A percentile compares a stretch with the other conserved stretches of the same genome.
These are phyloP conservation scores for Laticauda colubrina DNA, from an alignment of 2,113 vertebrate genomes.

Conservation along the genomic window DNA sequence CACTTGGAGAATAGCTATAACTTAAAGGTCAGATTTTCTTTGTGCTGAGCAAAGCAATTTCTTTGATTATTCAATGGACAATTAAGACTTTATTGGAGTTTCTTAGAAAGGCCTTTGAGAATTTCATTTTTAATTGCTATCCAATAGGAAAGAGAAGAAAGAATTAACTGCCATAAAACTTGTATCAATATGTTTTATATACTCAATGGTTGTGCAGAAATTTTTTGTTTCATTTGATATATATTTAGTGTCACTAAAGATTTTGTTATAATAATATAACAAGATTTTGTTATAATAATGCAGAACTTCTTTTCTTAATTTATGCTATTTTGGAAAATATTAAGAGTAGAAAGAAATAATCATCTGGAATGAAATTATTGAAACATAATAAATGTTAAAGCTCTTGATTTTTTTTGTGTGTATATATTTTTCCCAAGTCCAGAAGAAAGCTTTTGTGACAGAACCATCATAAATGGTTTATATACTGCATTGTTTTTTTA, in stretches of 20 bases:
- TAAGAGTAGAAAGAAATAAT: slow-evolving; percentile 59
- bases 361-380: slow-evolving; percentile 40
- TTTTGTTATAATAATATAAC: slow-evolving; percentile 56
- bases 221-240: slow-evolving; percentile 33
- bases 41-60: slow-evolving; percentile 38
- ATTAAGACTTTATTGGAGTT: slow-evolving; percentile 42
- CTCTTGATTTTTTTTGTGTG: slow-evolving; percentile 34
- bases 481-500: slow-evolving; percentile 46
- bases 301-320: slow-evolving; percentile 22
- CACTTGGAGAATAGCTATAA: slow-evolving; percentile 37
- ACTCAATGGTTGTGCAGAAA: slow-evolving; percentile 10
- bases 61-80: slow-evolving; percentile 33
- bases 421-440: slow-evolving; percentile 9
- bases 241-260: slow-evolving; percentile 46
- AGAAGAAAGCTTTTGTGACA: slow-evolving; percentile 42
- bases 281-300: slow-evolving; percentile 59
- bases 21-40: slow-evolving; percentile 49
- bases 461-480: slow-evolving; percentile 55
- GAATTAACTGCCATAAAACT: slow-evolving; percentile 39
- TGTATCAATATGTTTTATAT: slow-evolving; percentile 52
- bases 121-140: slow-evolving; percentile 52
- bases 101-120: background rate
- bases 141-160: slow-evolving; percentile 18
- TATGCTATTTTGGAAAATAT: slow-evolving; percentile 58
- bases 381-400: slow-evolving; percentile 57